phyloP scores from a whole-genome alignment of 2,888 invertebrate genomes.

The Xylota segnis region DNA sequence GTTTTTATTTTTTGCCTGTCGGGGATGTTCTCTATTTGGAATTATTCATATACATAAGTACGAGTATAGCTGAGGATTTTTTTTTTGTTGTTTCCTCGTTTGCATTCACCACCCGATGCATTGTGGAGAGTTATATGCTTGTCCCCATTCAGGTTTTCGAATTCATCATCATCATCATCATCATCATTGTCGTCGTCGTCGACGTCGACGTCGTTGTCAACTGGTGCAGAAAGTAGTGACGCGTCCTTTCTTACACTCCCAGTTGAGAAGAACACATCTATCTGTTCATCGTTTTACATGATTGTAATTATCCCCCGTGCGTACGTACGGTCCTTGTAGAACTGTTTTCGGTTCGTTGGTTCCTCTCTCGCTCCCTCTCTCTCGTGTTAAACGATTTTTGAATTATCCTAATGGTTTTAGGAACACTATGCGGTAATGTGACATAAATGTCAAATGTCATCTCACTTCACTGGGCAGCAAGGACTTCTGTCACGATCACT shows the following conservation, averaged over 20 bases:
- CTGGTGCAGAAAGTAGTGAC: constrained; percentile 55
- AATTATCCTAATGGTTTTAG: constrained; percentile 1
- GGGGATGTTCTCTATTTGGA: constrained; percentile 71
- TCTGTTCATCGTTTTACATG: constrained; percentile 23
- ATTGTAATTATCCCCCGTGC: constrained; percentile 56
- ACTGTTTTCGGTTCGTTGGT: constrained; percentile 7
- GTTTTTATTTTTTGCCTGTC: constrained; percentile 63
- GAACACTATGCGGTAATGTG: neutral
- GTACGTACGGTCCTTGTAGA: constrained; percentile 43
- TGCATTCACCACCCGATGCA: constrained; percentile 71
- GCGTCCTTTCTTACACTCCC: constrained; percentile 15
- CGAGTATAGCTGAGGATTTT: constrained; percentile 41
- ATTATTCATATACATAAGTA: constrained; percentile 76
- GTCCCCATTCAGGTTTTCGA: constrained; percentile 56
- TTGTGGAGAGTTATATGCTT: constrained; percentile 48
- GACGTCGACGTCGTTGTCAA: constrained; percentile 42
- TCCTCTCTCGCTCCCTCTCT: neutral
- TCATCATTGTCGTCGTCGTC: constrained; percentile 37
- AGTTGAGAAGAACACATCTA: constrained; percentile 7
- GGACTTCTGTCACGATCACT: no score
- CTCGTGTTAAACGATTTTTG: neutral
- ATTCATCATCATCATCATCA: constrained; percentile 61
- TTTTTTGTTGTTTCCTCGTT: constrained; percentile 53
- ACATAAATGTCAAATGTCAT: neutral
- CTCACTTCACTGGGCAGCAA: neutral